Evolutionary conservation across 2,797 vertebrate species (phyloP), one percentile per base, ranked within the genome.

Genomic region (Cirrhinus mrigala): DNA sequence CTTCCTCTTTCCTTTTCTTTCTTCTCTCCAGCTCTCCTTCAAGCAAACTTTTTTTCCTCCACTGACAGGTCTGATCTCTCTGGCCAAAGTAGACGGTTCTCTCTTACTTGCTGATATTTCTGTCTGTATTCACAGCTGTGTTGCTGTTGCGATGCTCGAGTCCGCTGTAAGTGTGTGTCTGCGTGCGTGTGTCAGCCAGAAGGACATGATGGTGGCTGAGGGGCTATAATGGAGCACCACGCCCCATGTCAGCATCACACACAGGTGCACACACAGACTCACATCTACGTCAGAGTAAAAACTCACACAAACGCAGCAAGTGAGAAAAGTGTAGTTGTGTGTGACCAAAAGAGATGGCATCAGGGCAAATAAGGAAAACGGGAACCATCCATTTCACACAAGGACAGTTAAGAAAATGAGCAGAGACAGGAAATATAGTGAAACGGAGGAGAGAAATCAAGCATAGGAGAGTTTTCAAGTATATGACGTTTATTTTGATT

Each of bases 1-100:
- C 76, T 87, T 81, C 85, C 52, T 48, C 29, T 79, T 87, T 88
- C 75, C 85, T 52, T 33, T 76, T 12, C 29, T 54, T n/a, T 12
- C 20, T 76, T 56, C 4, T n/a, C 20, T n/a, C 6, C 11, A 22
- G 8, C 11, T 27, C 24, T 22, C 15, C 24, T 37, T 22, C 16
- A 29, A 79, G 33, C 44, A 33, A 11, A 66, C 40, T 64, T 64
- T 48, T 29, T 66, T 64, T 15, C 1, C n/a, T 48, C 16, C 20
- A 29, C 64, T 74, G 56, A 66, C 40, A 84, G 27, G 40, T 71
- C 52, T 70, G 64, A 78, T 84, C 81, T 80, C n/a, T 68, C 46
- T 58, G 33, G 20, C 9, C 33, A 2, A 16, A 80, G 48, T 22
- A 2, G 5, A 14, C 22, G 0, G 52, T 44, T 70, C 4, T 12